phyloP scores from a whole-genome alignment of 1,140 invertebrate genomes.

The Phocides pigmalion region DNA sequence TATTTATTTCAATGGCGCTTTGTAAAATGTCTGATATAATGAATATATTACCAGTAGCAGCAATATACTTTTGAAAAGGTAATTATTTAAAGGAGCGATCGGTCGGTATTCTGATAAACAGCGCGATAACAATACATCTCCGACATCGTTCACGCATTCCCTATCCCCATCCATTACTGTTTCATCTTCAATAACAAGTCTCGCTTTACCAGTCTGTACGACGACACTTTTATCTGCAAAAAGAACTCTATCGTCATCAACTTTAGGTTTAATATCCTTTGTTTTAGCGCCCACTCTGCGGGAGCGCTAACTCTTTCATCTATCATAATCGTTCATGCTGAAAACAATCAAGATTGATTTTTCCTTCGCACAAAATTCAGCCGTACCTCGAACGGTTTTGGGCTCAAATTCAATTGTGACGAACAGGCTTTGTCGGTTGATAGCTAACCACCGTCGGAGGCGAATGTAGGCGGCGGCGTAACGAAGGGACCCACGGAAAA shows the following conservation, averaged over 20 bases:
- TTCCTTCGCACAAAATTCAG: conserved; percentile 44
- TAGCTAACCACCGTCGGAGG: conserved; percentile 78
- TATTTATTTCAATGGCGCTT: conserved; percentile 75
- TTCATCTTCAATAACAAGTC: conserved; percentile 82
- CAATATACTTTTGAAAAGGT: conserved; percentile 75
- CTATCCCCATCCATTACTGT: conserved; percentile 81
- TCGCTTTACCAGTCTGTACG: conserved; percentile 59
- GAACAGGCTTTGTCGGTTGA: conserved; percentile 65
- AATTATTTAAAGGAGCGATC: conserved; percentile 80
- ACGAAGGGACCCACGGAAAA: conserved; percentile 83
- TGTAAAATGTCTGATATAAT: conserved; percentile 78
- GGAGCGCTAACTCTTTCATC: conserved; percentile 83
- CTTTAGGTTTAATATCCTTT: conserved; percentile 51
- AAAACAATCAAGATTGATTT: conserved; percentile 83
- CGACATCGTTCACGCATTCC: conserved; percentile 81
- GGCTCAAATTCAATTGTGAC: conserved; percentile 43
- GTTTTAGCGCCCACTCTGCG: conserved; percentile 54
- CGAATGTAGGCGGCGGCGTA: conserved; percentile 76
- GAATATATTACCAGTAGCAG: conserved; percentile 80
- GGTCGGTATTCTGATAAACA: conserved; percentile 77
- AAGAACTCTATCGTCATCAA: conserved; percentile 47
- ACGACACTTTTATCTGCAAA: conserved; percentile 31
- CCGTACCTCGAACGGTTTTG: conserved; percentile 37
- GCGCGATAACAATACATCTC: conserved; percentile 80
- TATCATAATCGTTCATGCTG: conserved; percentile 84